These are phyloP conservation scores for Drosophila cognata DNA, from an alignment of 2,888 invertebrate genomes.

Conservation along the genomic window DNA sequence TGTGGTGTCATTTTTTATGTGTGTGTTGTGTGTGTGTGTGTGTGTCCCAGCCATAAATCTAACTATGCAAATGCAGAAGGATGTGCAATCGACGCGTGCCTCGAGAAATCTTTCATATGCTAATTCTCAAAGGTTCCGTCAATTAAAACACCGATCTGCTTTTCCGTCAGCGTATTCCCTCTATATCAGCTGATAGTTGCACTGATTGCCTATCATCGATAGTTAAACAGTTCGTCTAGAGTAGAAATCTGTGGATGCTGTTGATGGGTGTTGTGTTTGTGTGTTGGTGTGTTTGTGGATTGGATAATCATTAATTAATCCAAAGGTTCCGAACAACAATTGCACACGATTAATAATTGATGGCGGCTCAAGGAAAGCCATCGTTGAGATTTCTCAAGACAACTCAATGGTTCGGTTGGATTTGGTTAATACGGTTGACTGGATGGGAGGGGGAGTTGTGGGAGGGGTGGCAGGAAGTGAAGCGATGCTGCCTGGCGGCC, in stretches of 20 bases:
- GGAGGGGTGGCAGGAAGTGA: conserved; percentile 46
- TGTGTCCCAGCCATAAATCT: conserved; percentile 33
- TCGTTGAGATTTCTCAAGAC: conserved; percentile 47
- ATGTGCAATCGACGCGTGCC: conserved; percentile 57
- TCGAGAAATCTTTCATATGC: conserved; percentile 56
- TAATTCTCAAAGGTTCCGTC: conserved; percentile 41
- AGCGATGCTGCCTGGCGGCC: conserved; percentile 66
- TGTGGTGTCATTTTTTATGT: conserved; percentile 54
- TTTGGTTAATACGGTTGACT: conserved; percentile 57
- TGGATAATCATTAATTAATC: conserved; percentile 60
- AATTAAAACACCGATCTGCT: conserved; percentile 35
- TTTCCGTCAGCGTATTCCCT: neutral
- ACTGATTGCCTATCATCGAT: neutral
- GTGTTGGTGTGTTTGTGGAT: neutral
- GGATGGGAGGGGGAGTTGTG: conserved; percentile 1
- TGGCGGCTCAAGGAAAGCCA: conserved; percentile 33
- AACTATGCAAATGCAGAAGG: conserved; percentile 47
- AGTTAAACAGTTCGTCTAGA: neutral
- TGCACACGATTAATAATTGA: conserved; percentile 71
- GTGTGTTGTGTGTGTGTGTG: neutral
- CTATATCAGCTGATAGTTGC: neutral
- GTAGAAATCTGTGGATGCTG: conserved; percentile 14
- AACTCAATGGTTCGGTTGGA: conserved; percentile 51
- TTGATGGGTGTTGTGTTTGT: conserved; percentile 18
- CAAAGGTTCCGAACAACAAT: conserved; percentile 33